Evolutionary conservation across 2,888 invertebrate genomes (phyloP).

Genomic region (Drosophila atripex): DNA sequence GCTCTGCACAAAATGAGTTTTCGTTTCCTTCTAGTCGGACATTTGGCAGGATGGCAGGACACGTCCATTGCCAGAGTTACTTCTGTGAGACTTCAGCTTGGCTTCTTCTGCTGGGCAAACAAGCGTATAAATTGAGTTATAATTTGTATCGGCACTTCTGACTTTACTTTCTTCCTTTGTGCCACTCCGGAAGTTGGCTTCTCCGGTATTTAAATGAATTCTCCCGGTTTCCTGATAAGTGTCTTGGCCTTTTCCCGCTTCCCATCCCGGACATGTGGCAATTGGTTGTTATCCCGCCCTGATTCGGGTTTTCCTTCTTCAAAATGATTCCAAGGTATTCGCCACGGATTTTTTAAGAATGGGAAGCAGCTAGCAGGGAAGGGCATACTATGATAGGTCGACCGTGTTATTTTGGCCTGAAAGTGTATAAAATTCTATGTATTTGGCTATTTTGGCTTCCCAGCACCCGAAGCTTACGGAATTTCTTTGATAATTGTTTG

Average conservation of each 20-base stretch:
- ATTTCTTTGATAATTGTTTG: constrained; percentile 19
- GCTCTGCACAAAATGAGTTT: constrained; percentile 67
- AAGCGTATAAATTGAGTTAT: constrained; percentile 73
- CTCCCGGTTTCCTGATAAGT: constrained; percentile 46
- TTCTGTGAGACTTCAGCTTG: constrained; percentile 38
- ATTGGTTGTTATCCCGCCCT: constrained; percentile 45
- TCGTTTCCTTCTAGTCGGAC: constrained; percentile 45
- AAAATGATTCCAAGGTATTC: constrained; percentile 29
- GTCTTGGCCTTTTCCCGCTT: constrained; percentile 9
- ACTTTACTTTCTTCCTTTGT: constrained; percentile 12
- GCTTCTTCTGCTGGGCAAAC: constrained; percentile 60
- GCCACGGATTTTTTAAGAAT: constrained; percentile 15
- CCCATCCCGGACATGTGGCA: constrained; percentile 39
- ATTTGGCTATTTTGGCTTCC: no score
- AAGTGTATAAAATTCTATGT: no score
- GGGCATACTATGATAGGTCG: constrained; percentile 28
- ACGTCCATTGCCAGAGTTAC: constrained; percentile 46
- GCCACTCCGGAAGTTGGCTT: constrained; percentile 58
- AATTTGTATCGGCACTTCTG: constrained; percentile 57
- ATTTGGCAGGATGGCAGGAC: constrained; percentile 48
- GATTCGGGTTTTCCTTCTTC: constrained; percentile 9
- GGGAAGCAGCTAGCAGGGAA: not conserved
- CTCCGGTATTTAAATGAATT: constrained; percentile 63
- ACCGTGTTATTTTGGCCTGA: constrained; percentile 1
- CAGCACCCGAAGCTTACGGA: not conserved